phyloP scores from a whole-genome alignment of 2,888 invertebrate species.

The Halictus quadricinctus region DNA sequence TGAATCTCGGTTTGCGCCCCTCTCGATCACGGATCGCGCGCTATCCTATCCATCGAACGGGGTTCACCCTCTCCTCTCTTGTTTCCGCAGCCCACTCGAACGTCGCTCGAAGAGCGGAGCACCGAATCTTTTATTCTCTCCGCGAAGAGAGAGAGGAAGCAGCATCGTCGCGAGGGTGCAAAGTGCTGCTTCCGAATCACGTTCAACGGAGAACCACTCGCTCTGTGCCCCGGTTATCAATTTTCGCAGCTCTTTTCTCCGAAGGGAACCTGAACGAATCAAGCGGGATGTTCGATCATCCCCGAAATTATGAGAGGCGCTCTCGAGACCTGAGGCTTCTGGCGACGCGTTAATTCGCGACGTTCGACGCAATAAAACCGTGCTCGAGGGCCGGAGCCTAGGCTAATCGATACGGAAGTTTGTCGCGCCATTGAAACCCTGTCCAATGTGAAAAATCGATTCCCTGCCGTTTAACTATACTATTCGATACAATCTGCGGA shows the following conservation, averaged over 20 bases:
- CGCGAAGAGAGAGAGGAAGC: not conserved
- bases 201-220: not conserved
- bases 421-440: conserved; percentile 9
- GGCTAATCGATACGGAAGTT: conserved; percentile 21
- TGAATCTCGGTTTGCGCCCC: conserved; percentile 56
- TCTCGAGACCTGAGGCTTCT: not conserved
- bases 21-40: conserved; percentile 50
- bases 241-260: not conserved
- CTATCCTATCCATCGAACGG: conserved; percentile 66
- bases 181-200: conserved; percentile 8
- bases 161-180: not conserved
- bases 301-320: not conserved
- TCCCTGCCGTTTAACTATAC: not conserved
- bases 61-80: conserved; percentile 19
- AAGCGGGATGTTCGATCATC: not conserved
- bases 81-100: not conserved
- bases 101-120: not conserved
- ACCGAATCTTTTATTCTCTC: conserved; percentile 8
- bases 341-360: not conserved
- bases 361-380: conserved; percentile 27
- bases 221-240: not conserved
- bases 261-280: not conserved
- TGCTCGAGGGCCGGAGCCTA: not conserved
- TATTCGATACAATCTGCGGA: not conserved
- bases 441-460: not conserved